A percentile compares a stretch with the other conserved stretches of the same genome.
phyloP scores from a whole-genome alignment of 2,888 invertebrate genomes.

The Pegoplata infirma region DNA sequence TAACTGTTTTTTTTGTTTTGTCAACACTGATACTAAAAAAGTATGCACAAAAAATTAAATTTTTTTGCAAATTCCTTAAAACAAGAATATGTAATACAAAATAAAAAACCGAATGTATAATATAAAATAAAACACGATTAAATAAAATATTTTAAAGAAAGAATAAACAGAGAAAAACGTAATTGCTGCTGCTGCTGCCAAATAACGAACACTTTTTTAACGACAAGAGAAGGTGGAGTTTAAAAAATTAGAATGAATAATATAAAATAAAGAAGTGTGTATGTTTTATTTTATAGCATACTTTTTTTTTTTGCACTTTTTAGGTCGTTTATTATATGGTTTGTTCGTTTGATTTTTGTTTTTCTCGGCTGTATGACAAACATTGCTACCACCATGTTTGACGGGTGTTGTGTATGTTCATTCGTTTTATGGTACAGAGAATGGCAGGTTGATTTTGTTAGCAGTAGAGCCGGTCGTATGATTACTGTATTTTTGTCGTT shows the following conservation, averaged over 20 bases:
- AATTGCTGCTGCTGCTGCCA: background rate
- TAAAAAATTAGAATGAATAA: slow-evolving; percentile 24
- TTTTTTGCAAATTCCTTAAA: too few relatives aligned
- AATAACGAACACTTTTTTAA: background rate
- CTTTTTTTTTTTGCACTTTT: slow-evolving; percentile 10
- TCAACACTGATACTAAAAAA: too few relatives aligned
- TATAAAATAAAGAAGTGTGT: slow-evolving; percentile 3
- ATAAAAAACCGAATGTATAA: too few relatives aligned
- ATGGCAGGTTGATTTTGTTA: background rate
- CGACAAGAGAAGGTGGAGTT: slow-evolving; percentile 13
- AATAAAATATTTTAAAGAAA: background rate
- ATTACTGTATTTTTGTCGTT: background rate
- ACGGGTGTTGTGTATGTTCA: background rate
- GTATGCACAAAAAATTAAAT: too few relatives aligned
- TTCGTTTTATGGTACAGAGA: background rate
- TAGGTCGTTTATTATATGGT: slow-evolving; percentile 12
- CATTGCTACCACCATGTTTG: slow-evolving; percentile 1
- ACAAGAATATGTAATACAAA: too few relatives aligned
- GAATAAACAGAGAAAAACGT: background rate
- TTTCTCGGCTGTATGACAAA: background rate
- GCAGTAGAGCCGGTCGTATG: background rate
- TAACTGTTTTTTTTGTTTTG: too few relatives aligned
- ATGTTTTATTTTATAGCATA: background rate
- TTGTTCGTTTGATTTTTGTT: background rate
- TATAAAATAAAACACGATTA: too few relatives aligned